Evolutionary conservation across 2,113 vertebrate genomes (phyloP).

Genomic region (Suricata suricatta): DNA sequence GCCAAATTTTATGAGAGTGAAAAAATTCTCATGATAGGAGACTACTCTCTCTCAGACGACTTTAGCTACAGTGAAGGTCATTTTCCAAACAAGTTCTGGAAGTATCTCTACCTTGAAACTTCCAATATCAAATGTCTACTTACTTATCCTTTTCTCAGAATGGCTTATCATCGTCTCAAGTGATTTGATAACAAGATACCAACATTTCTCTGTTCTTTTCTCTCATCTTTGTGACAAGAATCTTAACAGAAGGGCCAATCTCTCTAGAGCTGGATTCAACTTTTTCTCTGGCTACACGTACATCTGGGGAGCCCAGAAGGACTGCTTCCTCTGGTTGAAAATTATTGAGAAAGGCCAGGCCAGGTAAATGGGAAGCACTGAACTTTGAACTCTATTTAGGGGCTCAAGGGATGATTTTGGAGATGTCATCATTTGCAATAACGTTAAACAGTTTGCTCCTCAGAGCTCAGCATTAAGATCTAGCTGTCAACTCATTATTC

Average conservation of each 20-base stretch:
- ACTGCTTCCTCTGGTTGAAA: background rate
- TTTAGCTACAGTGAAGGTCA: background rate
- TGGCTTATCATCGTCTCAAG: background rate
- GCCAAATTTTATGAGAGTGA: background rate
- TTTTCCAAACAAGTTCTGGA: slow-evolving; percentile 3
- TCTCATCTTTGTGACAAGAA: background rate
- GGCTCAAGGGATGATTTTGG: background rate
- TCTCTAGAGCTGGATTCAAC: background rate
- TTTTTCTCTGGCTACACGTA: background rate
- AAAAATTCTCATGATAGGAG: background rate
- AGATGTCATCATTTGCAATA: background rate
- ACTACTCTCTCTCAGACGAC: background rate
- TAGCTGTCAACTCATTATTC: slow-evolving; percentile 2
- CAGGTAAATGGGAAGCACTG: background rate
- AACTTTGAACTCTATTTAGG: slow-evolving; percentile 39
- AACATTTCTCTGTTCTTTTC: background rate
- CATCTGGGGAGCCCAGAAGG: background rate
- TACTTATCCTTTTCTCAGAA: background rate
- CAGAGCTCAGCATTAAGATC: slow-evolving; percentile 6
- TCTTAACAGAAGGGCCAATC: background rate
- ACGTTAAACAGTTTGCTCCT: background rate
- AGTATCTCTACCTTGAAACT: slow-evolving; percentile 29
- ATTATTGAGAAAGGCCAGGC: background rate
- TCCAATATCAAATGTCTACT: background rate
- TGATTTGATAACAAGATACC: slow-evolving; percentile 23